Conservation (phyloP, 2,888 invertebrate species). For the Dione vanillae region DNA sequence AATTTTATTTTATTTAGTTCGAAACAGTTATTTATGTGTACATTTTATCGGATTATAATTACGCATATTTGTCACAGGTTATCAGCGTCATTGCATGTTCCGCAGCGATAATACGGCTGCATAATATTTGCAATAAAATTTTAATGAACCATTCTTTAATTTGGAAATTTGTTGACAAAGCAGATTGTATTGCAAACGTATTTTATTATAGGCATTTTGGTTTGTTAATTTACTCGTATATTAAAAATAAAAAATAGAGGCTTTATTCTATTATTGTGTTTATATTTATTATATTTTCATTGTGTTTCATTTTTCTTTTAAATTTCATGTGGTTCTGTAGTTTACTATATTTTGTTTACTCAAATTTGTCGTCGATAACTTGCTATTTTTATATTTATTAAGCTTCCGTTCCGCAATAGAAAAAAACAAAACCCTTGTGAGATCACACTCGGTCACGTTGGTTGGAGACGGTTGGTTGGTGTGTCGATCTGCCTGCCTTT, state of each 20-base stretch:
- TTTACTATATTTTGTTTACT: no score
- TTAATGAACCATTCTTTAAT: constrained; percentile 32
- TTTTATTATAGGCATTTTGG: neutral
- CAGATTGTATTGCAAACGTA: neutral
- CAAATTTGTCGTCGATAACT: no score
- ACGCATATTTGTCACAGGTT: constrained; percentile 33
- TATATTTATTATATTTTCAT: no score
- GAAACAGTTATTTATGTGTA: neutral
- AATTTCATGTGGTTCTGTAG: no score
- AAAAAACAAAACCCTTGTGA: no score
- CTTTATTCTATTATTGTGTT: neutral
- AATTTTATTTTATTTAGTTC: neutral
- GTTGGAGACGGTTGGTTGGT: no score
- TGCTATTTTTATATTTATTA: no score
- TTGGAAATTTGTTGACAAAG: constrained; percentile 18
- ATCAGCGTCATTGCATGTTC: constrained; percentile 30
- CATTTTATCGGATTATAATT: constrained; percentile 27
- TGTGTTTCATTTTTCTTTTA: no score
- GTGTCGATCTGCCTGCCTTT: no score
- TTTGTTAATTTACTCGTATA: neutral
- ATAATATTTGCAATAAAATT: constrained; percentile 32
- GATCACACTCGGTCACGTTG: no score
- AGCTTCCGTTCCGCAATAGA: no score
- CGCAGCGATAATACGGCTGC: constrained; percentile 22
- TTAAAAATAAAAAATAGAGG: neutral